Percentiles rank a stretch among this genome's conserved stretches.
These are phyloP conservation scores for Erythrolamprus reginae DNA, from an alignment of 2,113 vertebrate species.

Conservation along the genomic window DNA sequence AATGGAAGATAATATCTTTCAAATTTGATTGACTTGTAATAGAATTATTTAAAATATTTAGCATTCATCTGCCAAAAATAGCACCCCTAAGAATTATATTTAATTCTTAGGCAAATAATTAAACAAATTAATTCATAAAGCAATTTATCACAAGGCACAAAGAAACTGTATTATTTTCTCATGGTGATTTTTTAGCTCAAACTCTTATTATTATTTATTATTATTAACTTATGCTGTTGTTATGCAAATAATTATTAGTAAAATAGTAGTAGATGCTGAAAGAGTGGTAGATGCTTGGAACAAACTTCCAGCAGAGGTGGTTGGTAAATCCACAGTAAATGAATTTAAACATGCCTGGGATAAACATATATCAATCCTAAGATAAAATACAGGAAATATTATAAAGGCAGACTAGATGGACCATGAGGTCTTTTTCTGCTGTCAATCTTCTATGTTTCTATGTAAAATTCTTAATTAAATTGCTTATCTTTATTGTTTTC, in stretches of 20 bases:
- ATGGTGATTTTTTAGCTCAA: background rate
- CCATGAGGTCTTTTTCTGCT: too few relatives aligned
- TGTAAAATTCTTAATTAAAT: background rate
- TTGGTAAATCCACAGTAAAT: too few relatives aligned
- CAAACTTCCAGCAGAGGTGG: too few relatives aligned
- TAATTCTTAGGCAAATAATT: constrained; percentile 62
- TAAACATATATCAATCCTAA: too few relatives aligned
- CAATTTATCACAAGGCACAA: constrained; percentile 41
- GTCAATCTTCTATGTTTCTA: too few relatives aligned
- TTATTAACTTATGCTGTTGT: background rate
- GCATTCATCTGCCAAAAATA: constrained; percentile 58
- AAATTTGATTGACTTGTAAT: constrained; percentile 49
- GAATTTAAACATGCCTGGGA: too few relatives aligned
- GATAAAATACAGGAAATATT: too few relatives aligned
- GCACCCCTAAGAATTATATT: constrained; percentile 60
- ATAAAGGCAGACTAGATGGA: too few relatives aligned
- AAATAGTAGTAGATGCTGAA: too few relatives aligned
- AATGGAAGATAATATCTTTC: constrained; percentile 64
- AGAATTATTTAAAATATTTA: constrained; percentile 63
- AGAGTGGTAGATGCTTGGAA: too few relatives aligned
- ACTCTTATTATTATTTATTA: background rate
- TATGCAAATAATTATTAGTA: background rate
- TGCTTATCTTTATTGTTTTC: background rate
- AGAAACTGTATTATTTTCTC: constrained; percentile 40
- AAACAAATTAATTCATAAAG: constrained; percentile 48